Conservation (phyloP, 2,113 vertebrate genomes). For the Anhinga rufa region DNA sequence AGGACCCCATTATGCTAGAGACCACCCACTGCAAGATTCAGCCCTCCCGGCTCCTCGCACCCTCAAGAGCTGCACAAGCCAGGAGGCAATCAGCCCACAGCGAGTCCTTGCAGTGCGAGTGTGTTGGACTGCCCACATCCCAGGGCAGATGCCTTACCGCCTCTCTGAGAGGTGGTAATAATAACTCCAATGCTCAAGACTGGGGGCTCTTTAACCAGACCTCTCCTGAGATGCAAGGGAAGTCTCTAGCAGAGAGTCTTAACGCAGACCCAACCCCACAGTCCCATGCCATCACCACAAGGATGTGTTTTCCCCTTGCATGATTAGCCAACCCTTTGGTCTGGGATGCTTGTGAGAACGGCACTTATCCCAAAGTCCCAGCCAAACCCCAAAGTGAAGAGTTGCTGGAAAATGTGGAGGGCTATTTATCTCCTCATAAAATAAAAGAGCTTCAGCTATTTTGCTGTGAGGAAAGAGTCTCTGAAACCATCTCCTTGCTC, state of each 20-base stretch:
- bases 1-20: not conserved
- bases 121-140: not conserved
- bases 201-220: not conserved
- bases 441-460: not conserved
- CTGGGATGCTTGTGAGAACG: not conserved
- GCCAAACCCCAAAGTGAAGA: not conserved
- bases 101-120: accelerated
- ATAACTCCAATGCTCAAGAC: not conserved
- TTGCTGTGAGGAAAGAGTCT: not conserved
- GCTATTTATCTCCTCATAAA: not conserved
- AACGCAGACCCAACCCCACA: not conserved
- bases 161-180: not conserved
- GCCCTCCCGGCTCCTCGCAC: not conserved
- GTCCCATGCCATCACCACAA: not conserved
- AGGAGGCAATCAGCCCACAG: not conserved
- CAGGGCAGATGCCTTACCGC: not conserved
- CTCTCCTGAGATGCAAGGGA: not conserved
- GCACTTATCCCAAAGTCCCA: not conserved
- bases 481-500: not conserved
- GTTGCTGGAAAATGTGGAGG: not conserved
- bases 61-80: not conserved
- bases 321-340: not conserved
- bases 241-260: not conserved
- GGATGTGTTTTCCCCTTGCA: not conserved
- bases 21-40: not conserved